Base-by-base conservation (phyloP, 35 echinoderm and acorn worm species). In the Lytechinus pictus region DNA sequence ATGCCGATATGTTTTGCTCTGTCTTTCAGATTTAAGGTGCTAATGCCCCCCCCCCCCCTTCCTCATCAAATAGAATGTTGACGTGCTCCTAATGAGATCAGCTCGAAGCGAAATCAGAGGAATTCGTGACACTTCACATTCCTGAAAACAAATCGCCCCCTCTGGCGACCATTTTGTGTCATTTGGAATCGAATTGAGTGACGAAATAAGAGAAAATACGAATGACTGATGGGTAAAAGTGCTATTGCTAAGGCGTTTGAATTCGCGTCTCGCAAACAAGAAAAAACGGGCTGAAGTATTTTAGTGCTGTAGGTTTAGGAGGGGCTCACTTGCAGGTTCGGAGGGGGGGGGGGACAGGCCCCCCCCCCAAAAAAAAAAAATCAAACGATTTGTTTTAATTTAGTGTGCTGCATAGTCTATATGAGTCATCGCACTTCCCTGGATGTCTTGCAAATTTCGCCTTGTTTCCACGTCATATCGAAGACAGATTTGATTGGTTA, bases 111-210 rank as follows among this genome's bases (percentile, higher is more conserved):
- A 79, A 24, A 79, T n/a, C 4, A 24, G 14, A 7, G 66, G 66
- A 79, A 79, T 79, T 16, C n/a, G 66, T 79, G 66, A 79, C 16
- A 24, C 8, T 79, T 24, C n/a, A 79, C 66, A 79, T 79, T 79
- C 66, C 66, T n/a, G 19, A n/a, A 79, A 16, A 90, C 88, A 90
- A 90, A 90, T 90, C n/a, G 52, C 88, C 9, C 88, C 88, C 88
- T 90, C 88, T 90, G 88, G 88, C 88, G 88, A 54, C 29, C 28
- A 79, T 79, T 79, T 24, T 79, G 66, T 79, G 66, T 79, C 66
- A 79, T 79, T 79, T 79, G 66, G 66, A 79, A 79, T 79, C 66
- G 66, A 16, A 79, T 24, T 0, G 66, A 79, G 66, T 79, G 66
- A 24, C 19, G n/a, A 16, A 79, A 79, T 24, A 1, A 24, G n/a